phyloP scores from a whole-genome alignment of 2,797 vertebrate species.

The Hirundo rustica region DNA sequence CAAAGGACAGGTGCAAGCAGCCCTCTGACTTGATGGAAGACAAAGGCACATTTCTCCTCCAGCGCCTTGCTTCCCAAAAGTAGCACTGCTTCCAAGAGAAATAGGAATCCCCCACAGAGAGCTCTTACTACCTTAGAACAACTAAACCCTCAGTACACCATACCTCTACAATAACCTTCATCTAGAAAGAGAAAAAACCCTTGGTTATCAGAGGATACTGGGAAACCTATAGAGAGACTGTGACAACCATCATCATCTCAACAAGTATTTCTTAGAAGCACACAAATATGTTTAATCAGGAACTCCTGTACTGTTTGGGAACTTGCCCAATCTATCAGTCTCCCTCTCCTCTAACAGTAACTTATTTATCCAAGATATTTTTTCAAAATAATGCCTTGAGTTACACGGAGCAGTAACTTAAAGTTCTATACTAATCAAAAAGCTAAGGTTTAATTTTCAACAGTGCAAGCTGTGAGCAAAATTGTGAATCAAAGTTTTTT shows the following conservation, averaged over 20 bases:
- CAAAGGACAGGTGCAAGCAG: background rate
- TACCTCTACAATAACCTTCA: background rate
- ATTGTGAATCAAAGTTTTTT: background rate
- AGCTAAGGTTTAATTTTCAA: background rate
- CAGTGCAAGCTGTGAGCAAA: background rate
- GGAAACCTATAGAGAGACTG: background rate
- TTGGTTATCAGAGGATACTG: fast-evolving
- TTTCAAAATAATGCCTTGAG: background rate
- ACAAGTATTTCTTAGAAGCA: background rate
- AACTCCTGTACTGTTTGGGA: background rate
- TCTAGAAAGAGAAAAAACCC: background rate
- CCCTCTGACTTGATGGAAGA: background rate
- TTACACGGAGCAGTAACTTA: background rate
- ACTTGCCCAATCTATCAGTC: background rate
- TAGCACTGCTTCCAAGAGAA: background rate
- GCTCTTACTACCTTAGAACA: background rate
- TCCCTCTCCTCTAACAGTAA: background rate
- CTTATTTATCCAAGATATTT: background rate
- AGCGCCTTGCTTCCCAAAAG: background rate
- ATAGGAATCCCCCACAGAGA: fast-evolving
- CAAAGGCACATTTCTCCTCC: background rate
- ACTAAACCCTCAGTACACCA: background rate
- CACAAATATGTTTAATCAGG: background rate
- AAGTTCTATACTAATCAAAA: background rate
- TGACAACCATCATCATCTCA: background rate